Percentiles rank a stretch among this genome's conserved stretches.
Conservation (phyloP, 1,140 invertebrate genomes). For the Pollicipes pollicipes region DNA sequence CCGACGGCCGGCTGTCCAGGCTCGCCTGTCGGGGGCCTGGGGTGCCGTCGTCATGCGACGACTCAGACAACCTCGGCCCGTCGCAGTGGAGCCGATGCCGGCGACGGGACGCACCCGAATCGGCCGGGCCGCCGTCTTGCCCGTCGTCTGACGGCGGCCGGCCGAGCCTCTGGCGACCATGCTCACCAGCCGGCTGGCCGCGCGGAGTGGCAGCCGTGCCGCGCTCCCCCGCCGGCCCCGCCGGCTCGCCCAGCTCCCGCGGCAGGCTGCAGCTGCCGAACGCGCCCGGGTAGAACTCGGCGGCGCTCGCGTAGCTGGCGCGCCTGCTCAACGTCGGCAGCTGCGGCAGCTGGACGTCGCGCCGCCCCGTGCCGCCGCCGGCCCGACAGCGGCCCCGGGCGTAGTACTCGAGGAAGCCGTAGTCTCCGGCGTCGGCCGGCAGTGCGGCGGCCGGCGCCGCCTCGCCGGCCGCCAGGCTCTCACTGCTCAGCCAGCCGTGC, state of each 20-base stretch:
- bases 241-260: not conserved
- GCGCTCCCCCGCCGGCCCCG: not conserved
- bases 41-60: too few relatives aligned
- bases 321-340: not conserved
- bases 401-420: constrained; percentile 16
- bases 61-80: too few relatives aligned
- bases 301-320: not conserved
- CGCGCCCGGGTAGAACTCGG: not conserved
- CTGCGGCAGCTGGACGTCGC: not conserved
- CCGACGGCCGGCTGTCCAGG: not conserved
- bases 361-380: too few relatives aligned
- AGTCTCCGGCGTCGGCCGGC: constrained; percentile 10
- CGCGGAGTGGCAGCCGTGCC: not conserved
- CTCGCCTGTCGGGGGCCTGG: not conserved
- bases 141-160: not conserved
- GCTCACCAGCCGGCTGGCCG: not conserved
- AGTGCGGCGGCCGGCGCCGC: too few relatives aligned
- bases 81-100: too few relatives aligned
- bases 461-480: not conserved
- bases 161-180: not conserved
- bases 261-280: not conserved
- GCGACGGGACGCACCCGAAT: too few relatives aligned
- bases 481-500: not conserved
- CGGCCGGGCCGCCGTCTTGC: too few relatives aligned
- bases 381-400: not conserved